These are phyloP conservation scores for Hirundo rustica DNA, from an alignment of 2,797 vertebrate genomes.

Conservation along the genomic window DNA sequence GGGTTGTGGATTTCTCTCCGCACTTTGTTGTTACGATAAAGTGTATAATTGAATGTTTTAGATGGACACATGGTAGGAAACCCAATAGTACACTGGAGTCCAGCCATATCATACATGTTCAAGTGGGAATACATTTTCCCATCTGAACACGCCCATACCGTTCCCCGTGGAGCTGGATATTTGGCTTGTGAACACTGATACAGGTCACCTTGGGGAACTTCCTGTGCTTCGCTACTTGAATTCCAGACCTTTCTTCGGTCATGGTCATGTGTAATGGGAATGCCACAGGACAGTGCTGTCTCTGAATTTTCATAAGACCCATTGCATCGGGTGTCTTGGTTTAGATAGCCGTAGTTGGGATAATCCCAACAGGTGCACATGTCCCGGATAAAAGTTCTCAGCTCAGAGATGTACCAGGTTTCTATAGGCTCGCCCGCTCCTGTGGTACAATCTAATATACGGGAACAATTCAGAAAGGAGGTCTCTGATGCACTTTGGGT, in stretches of 20 bases:
- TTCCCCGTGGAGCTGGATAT: not conserved
- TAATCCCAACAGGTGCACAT: slow-evolving; percentile 27
- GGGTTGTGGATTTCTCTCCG: not conserved
- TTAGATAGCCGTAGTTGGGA: not conserved
- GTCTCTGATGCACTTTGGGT: not conserved
- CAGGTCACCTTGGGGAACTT: not conserved
- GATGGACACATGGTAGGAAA: slow-evolving; percentile 12
- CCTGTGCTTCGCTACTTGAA: not conserved
- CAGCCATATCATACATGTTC: slow-evolving; percentile 19
- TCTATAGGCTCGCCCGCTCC: slow-evolving; percentile 18
- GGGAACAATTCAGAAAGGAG: slow-evolving; percentile 12
- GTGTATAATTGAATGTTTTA: not conserved
- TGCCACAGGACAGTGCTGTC: not conserved
- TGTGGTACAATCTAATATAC: not conserved
- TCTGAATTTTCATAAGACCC: not conserved
- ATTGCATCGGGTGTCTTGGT: not conserved
- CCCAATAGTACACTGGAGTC: not conserved
- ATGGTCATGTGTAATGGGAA: not conserved
- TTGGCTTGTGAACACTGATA: slow-evolving; percentile 14
- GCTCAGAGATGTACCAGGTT: not conserved
- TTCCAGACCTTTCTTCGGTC: not conserved
- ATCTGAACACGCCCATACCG: not conserved
- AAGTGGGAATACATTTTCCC: slow-evolving; percentile 25
- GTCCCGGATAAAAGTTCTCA: slow-evolving; percentile 21
- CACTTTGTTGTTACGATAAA: not conserved